A percentile compares a stretch with the other conserved stretches of the same genome.
phyloP scores from a whole-genome alignment of 1,140 invertebrate species.

The Micrasema longulum region DNA sequence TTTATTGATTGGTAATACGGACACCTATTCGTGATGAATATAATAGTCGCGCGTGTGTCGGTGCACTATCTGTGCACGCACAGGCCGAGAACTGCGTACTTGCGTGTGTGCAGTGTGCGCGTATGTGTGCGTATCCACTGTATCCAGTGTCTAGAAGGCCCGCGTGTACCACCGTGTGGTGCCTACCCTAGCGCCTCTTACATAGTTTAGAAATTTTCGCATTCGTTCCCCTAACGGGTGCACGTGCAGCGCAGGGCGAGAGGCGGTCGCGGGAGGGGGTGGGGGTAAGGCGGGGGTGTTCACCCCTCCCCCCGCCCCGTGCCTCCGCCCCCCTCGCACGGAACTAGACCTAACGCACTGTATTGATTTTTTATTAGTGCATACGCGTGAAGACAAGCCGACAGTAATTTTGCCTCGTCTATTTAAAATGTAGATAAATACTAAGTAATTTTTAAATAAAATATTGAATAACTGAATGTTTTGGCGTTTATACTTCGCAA shows the following conservation, averaged over 20 bases:
- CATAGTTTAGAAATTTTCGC: constrained; percentile 36
- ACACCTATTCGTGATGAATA: too few species aligned
- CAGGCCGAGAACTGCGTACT: too few species aligned
- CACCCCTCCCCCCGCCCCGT: constrained; percentile 4
- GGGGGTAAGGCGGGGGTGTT: constrained; percentile 37
- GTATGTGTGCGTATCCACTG: too few species aligned
- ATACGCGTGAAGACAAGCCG: constrained; percentile 50
- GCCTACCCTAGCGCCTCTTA: constrained; percentile 16
- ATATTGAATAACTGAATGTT: too few species aligned
- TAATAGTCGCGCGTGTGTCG: too few species aligned
- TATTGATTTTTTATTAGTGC: constrained; percentile 56
- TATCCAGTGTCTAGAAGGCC: too few species aligned
- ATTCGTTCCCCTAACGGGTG: constrained; percentile 20
- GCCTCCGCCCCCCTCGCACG: constrained; percentile 6
- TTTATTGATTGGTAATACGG: too few species aligned
- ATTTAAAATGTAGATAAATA: constrained; percentile 12
- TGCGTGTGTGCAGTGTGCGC: too few species aligned
- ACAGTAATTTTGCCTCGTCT: constrained; percentile 34
- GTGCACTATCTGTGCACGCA: too few species aligned
- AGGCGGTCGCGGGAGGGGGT: constrained; percentile 51
- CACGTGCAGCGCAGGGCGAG: constrained; percentile 44
- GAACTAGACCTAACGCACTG: constrained; percentile 51
- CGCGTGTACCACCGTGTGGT: background rate
- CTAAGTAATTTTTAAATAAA: too few species aligned
- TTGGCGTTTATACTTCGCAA: too few species aligned